Evolutionary conservation across 2,113 vertebrate species (phyloP), one percentile per base, ranked within the genome.

Genomic region (Pleuronectes platessa): DNA sequence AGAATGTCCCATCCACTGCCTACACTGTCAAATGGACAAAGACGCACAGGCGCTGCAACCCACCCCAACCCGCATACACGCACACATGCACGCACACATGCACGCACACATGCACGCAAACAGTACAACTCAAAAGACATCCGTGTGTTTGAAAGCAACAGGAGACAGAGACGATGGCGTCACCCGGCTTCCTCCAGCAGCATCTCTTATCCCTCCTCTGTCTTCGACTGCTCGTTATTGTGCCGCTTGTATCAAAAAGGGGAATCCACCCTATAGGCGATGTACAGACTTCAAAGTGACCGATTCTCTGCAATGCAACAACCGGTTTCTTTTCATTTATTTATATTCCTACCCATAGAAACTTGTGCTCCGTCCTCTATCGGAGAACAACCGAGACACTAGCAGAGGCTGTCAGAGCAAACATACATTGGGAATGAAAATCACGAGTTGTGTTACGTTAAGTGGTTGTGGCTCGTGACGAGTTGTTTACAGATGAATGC

Each of bases 1-100:
- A 68, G 72, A 74, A 76, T 72, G 80, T 83, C 78, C 78, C 76
- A 83, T 83, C 86, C 26, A 14, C 85, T 70, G 86, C 86, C 91
- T 84, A 87, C 91, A 78, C 83, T 79, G 73, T 90, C 85, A 81
- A 83, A 84, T 23, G 56, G 82, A 91, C 86, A 76, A 71, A 82
- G 71, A 83, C 86, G 59, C 81, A 51, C 71, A 74, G 69, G 62
- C 31, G 18, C 79, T 76, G 65, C 71, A 64, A 69, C 67, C 66
- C 79, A 78, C 79, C 78, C 79, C 78, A 82, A 78, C 74, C 20
- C 13, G 61, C 61, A 59, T 49, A 14, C 59, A 65, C 35, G 40
- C 72, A 67, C 40, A 40, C 58, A 60, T 40, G 24, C 24, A 65
- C 42, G 51, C 23, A 63, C 27, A 54, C 2, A 35, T 42, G 61